phyloP scores from a whole-genome alignment of 1,140 invertebrate species.

The Maconellicoccus hirsutus region DNA sequence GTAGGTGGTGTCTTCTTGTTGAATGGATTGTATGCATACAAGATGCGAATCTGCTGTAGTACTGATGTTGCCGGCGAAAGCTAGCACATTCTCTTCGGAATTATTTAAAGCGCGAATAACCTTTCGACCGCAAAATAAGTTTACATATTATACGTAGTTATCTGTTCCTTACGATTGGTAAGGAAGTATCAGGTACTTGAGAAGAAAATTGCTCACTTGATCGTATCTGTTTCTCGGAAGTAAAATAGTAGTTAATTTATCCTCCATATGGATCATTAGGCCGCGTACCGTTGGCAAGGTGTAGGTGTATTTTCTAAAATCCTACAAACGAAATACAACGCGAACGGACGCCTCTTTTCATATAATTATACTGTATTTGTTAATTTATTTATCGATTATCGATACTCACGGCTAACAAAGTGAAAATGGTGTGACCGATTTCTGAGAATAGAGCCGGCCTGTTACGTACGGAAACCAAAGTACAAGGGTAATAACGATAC shows the following conservation, averaged over 20 bases:
- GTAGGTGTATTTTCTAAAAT: conserved; percentile 79
- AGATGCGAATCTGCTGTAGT: conserved; percentile 71
- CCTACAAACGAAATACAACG: conserved; percentile 36
- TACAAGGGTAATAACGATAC: conserved; percentile 78
- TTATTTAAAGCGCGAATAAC: conserved; percentile 63
- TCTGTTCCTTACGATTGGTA: too few species aligned
- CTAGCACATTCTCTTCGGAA: conserved; percentile 75
- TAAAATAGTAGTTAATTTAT: conserved; percentile 63
- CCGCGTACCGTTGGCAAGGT: conserved; percentile 65
- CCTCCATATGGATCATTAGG: conserved; percentile 72
- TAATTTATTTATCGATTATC: conserved; percentile 12
- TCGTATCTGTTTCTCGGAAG: conserved; percentile 72
- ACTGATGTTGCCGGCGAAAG: conserved; percentile 71
- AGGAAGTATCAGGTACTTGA: too few species aligned
- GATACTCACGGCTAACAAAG: conserved; percentile 56
- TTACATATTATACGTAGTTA: too few species aligned
- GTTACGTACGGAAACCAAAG: conserved; percentile 65
- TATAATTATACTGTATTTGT: neutral
- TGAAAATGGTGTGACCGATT: conserved; percentile 84
- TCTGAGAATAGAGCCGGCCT: conserved; percentile 73
- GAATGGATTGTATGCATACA: conserved; percentile 66
- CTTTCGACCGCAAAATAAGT: too few species aligned
- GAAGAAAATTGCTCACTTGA: conserved; percentile 41
- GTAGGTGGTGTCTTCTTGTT: conserved; percentile 53
- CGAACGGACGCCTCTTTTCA: neutral